Base-by-base conservation (phyloP, 1,140 invertebrate genomes). In the Atta colombica region DNA sequence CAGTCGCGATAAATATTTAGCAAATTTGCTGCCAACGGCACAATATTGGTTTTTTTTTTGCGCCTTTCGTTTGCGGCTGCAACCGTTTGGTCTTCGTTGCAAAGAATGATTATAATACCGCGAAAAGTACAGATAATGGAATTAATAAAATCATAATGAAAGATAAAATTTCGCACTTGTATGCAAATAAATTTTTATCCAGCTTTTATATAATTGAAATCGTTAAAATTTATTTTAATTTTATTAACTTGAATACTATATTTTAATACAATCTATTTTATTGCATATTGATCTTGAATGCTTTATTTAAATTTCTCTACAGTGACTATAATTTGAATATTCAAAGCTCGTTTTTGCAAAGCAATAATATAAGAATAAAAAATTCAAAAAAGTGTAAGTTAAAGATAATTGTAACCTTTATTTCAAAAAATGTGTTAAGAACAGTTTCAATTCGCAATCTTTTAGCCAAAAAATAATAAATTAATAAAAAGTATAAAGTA, bases 1-100 rank as follows among this genome's bases (percentile, higher is more conserved):
- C 68, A 53, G 65, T 25, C 51, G 61, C 31, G 66, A 89, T 90
- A 89, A 89, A 90, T 89, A 89, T 89, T 89, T 89, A 71, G 45
- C 66, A 55, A 89, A 89, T 89, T 89, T 77, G 81, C 71, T 61
- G 85, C 63, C 18, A 31, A 58, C 69, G 77, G 61, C 69, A 63
- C 74, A 25, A 63, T 86, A 89, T 86, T 65, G 88, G 80, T 80
- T 89, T 86, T 39, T 69, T 69, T 66, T 72, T 69, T 35, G 31
- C 39, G 25, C 39, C 58, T 84, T 75, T 75, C 69, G 39, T 75
- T 61, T 45, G 58, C 39, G 25, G 31, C 69, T 16, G 28, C 55
- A n/a, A 35, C 3, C 31, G 53, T n/a, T 72, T 49, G 25, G 68
- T 74, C 39, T 35, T 75, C 25, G 63, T 74, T 82, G 55, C 45